Conservation (phyloP, 2,888 invertebrate genomes). For the Acanthosoma haemorrhoidale region DNA sequence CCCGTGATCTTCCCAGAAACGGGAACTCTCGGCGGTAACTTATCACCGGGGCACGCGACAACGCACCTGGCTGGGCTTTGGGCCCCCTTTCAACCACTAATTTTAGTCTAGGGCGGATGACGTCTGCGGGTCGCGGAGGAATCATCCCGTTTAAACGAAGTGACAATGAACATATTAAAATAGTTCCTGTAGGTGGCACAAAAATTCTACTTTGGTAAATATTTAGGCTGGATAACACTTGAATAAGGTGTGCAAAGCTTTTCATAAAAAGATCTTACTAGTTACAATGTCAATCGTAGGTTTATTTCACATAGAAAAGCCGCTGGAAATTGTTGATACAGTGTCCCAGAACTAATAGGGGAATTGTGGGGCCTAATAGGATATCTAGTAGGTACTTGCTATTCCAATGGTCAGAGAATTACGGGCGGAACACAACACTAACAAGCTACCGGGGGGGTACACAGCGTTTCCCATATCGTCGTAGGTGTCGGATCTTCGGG, state of each 20-base stretch:
- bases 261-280: too few relatives aligned
- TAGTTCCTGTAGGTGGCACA: too few relatives aligned
- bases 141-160: too few relatives aligned
- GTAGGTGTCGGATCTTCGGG: too few relatives aligned
- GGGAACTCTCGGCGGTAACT: conserved; percentile 10
- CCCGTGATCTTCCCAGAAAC: not conserved
- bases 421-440: not conserved
- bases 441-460: too few relatives aligned
- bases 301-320: too few relatives aligned
- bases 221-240: too few relatives aligned
- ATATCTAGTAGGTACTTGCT: not conserved
- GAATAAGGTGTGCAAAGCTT: too few relatives aligned
- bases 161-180: too few relatives aligned
- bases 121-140: not conserved
- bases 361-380: not conserved
- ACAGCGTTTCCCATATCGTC: too few relatives aligned
- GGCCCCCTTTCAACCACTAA: not conserved
- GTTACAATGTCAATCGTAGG: too few relatives aligned
- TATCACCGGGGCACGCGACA: conserved; percentile 2
- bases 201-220: too few relatives aligned
- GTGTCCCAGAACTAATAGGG: not conserved
- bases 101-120: not conserved
- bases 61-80: conserved; percentile 12
- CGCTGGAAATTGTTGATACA: not conserved
- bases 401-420: not conserved